Conservation (phyloP, 37 sponge, comb jelly and placozoan species). For the Ianthella basta region DNA sequence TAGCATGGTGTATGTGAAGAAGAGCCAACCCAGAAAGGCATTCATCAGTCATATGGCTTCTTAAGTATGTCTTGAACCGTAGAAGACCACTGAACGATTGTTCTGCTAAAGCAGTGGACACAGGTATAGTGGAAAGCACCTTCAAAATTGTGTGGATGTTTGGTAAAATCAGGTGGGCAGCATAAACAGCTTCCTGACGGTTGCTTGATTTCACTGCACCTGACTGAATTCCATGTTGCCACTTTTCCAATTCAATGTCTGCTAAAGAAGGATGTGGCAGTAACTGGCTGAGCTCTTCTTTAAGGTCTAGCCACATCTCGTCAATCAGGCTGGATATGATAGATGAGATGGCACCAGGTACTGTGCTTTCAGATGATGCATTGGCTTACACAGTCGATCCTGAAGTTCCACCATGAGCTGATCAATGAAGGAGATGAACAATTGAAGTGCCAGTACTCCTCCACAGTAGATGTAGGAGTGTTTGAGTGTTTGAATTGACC, state of each 20-base stretch:
- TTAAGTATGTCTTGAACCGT: conserved; percentile 46
- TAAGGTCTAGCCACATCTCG: not conserved
- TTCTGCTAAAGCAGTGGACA: conserved; percentile 27
- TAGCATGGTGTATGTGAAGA: conserved; percentile 37
- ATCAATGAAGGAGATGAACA: too few relatives aligned
- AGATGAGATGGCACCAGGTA: too few relatives aligned
- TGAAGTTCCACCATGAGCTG: too few relatives aligned
- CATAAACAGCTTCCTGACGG: not conserved
- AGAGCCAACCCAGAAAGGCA: conserved; percentile 34
- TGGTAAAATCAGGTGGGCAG: conserved; percentile 16
- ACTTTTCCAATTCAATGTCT: not conserved
- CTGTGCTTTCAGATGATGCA: too few relatives aligned
- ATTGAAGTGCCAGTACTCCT: too few relatives aligned
- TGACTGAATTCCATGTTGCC: not conserved
- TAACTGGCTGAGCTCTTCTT: not conserved
- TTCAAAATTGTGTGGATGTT: conserved; percentile 30
- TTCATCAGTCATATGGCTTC: conserved; percentile 13
- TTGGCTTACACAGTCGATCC: too few relatives aligned
- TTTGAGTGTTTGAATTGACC: too few relatives aligned
- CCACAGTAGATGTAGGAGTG: too few relatives aligned
- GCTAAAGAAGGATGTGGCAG: not conserved
- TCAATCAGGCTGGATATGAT: not conserved
- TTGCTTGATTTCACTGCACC: conserved; percentile 9
- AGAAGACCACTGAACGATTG: conserved; percentile 50
- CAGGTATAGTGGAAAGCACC: conserved; percentile 25